A percentile compares a stretch with the other conserved stretches of the same genome.
phyloP scores from a whole-genome alignment of 2,888 invertebrate species.

The Luperina nickerlii region DNA sequence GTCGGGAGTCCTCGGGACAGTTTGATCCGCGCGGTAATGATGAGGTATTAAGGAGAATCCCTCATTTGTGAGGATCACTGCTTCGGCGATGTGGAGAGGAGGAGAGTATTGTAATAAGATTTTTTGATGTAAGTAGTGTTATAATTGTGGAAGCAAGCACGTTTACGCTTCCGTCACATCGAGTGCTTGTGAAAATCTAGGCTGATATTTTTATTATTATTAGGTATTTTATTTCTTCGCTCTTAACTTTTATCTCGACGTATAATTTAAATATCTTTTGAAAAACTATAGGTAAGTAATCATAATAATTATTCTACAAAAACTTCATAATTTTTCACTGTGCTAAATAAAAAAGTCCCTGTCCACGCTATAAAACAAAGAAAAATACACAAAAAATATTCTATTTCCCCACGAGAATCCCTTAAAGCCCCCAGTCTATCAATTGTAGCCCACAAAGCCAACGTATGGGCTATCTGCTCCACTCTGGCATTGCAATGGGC shows the following conservation, averaged over 20 bases:
- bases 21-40: slow-evolving; percentile 71
- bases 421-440: slow-evolving; percentile 65
- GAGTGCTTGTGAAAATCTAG: too few species aligned
- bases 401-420: slow-evolving; percentile 57
- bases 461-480: slow-evolving; percentile 34
- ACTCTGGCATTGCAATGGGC: slow-evolving; percentile 37
- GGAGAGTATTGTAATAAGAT: too few species aligned
- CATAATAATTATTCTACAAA: background rate
- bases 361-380: slow-evolving; percentile 46
- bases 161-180: too few species aligned
- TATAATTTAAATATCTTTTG: too few species aligned
- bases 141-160: too few species aligned
- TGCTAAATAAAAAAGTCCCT: slow-evolving; percentile 18
- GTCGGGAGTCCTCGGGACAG: slow-evolving; percentile 61
- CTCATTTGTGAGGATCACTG: slow-evolving; percentile 70
- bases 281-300: too few species aligned
- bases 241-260: too few species aligned
- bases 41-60: slow-evolving; percentile 61
- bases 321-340: background rate
- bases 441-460: slow-evolving; percentile 56
- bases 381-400: slow-evolving; percentile 64
- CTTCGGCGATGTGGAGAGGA: slow-evolving; percentile 27
- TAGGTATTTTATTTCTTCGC: too few species aligned
- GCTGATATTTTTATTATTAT: too few species aligned
- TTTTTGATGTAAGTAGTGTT: background rate